Conservation (phyloP, 2,888 invertebrate species). For the Parnassius glacialis region DNA sequence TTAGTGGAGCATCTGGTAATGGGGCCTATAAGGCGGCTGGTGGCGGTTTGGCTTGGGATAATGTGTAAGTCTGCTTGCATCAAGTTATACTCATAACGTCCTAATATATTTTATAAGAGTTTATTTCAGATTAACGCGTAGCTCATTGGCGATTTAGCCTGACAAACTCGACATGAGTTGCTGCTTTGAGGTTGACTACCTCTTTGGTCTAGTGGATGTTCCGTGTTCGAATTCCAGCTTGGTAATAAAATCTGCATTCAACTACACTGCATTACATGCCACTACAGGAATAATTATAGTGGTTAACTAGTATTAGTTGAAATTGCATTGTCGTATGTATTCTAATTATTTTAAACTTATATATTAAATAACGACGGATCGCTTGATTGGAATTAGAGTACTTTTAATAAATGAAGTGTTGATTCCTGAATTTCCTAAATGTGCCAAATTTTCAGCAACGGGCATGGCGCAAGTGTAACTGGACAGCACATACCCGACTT, state of each 20-base stretch:
- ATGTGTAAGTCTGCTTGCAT: slow-evolving; percentile 38
- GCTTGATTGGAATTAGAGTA: neutral
- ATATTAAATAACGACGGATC: neutral
- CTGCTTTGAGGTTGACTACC: too few relatives aligned
- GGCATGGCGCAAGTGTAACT: slow-evolving; percentile 40
- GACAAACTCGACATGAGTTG: neutral
- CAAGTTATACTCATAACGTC: too few relatives aligned
- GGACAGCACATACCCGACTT: slow-evolving; percentile 45
- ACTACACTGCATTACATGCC: too few relatives aligned
- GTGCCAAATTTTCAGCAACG: slow-evolving; percentile 32
- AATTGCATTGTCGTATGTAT: neutral
- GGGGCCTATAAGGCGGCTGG: slow-evolving; percentile 35
- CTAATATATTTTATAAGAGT: too few relatives aligned
- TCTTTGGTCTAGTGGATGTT: too few relatives aligned
- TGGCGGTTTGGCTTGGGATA: slow-evolving; percentile 42
- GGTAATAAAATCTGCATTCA: too few relatives aligned
- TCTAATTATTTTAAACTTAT: neutral
- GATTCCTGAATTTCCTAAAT: too few relatives aligned
- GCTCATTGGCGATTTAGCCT: neutral
- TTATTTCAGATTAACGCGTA: neutral
- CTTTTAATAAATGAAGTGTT: neutral
- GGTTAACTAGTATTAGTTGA: neutral
- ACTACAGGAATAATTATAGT: neutral
- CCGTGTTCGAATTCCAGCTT: too few relatives aligned
- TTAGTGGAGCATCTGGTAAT: slow-evolving; percentile 32